Evolutionary conservation across 2,113 vertebrate genomes (phyloP).

Genomic region (Amazona vittata): DNA sequence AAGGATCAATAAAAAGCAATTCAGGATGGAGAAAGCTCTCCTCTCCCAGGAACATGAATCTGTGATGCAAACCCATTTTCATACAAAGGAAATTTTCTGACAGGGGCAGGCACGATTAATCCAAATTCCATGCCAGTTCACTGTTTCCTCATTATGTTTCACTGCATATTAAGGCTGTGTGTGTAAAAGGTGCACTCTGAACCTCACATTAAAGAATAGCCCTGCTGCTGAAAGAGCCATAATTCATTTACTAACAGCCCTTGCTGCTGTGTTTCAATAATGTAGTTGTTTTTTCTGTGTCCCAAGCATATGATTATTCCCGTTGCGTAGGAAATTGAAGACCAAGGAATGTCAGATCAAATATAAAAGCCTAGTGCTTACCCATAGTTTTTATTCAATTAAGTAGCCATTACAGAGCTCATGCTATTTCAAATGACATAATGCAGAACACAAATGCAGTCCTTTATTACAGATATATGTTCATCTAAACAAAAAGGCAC

Average conservation of each 20-base stretch:
- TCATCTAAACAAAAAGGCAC: constrained; percentile 53
- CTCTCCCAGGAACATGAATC: background rate
- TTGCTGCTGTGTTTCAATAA: background rate
- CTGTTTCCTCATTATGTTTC: background rate
- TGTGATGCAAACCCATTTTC: background rate
- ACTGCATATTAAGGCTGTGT: background rate
- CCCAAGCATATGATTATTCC: constrained; percentile 25
- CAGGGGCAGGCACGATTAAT: background rate
- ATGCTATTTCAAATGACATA: constrained; percentile 54
- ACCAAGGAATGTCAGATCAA: constrained; percentile 40
- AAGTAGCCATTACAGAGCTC: constrained; percentile 56
- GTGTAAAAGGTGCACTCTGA: background rate
- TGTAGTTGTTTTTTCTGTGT: background rate
- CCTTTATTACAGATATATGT: constrained; percentile 40
- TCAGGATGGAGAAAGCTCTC: background rate
- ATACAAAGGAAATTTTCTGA: background rate
- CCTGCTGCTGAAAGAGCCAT: background rate
- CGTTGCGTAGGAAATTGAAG: constrained; percentile 28
- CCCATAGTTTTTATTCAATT: constrained; percentile 44
- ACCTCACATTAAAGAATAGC: background rate
- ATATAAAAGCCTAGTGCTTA: constrained; percentile 33
- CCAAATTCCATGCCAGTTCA: background rate
- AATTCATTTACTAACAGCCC: constrained; percentile 34
- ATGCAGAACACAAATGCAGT: constrained; percentile 70
- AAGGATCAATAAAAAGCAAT: background rate